Evolutionary conservation across 2,888 invertebrate species (phyloP), one percentile per base, ranked within the genome.

Genomic region (Ganaspis brasiliensis): DNA sequence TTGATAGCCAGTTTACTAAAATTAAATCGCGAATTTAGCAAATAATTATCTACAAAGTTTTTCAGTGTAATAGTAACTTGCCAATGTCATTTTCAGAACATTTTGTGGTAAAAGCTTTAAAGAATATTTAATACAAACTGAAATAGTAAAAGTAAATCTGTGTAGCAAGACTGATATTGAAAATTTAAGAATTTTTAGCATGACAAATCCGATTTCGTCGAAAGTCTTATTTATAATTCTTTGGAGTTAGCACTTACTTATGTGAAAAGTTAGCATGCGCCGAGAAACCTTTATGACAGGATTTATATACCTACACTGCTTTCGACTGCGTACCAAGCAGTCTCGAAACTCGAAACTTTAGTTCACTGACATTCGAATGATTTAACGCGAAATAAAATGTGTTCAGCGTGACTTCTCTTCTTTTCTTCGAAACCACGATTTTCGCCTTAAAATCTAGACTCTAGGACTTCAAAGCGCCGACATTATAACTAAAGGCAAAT

Each of bases 281-380:
- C 59, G 26, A 14, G 63, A 21, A 63, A 63, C 63, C 63, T 63
- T 63, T 21, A 40, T 63, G 40, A 63, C 37, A 63, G 63, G 63
- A 63, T 63, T 63, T 63, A 63, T 63, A 37, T 63, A 63, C 63
- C 31, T 2, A 31, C 3, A 31, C 3, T 63, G 63, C 21, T 63
- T 63, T 63, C 63, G 21, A 37, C 35, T 37, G 40, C 37, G 63
- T 63, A 37, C 37, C 63, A 63, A 63, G 63, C 31, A 59, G 59
- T 21, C 63, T 63, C 63, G 63, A 61, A 61, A 61, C 19, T 61
- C 61, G 37, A 40, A 35, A 63, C 63, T 19, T 63, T 63, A 63
- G 63, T 63, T 63, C 63, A 63, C 63, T 63, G 63, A 63, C 63
- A 63, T 63, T 63, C 40, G 37, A 40, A 63, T 63, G 63, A 63